A percentile compares a stretch with the other conserved stretches of the same genome.
These are phyloP conservation scores for Hyppa rectilinea DNA, from an alignment of 2,888 invertebrate species.

Conservation along the genomic window DNA sequence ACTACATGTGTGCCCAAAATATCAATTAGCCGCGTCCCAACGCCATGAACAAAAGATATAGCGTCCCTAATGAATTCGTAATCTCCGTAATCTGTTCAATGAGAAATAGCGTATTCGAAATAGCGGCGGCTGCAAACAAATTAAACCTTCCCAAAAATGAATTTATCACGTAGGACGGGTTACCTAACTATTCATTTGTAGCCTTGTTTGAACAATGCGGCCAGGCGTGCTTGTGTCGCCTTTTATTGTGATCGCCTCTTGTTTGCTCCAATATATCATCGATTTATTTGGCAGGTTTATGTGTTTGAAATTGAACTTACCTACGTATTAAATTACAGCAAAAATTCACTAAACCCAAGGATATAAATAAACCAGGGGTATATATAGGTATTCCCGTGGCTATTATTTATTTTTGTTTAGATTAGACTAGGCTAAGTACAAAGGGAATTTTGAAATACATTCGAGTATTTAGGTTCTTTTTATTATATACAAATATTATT, in stretches of 20 bases:
- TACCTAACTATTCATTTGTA: conserved; percentile 81
- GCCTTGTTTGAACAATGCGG: conserved; percentile 67
- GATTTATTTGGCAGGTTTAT: conserved; percentile 58
- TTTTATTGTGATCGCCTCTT: conserved; percentile 63
- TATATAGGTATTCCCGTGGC: not conserved
- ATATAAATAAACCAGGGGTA: not conserved
- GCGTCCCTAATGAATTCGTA: conserved; percentile 89
- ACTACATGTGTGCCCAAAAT: conserved; percentile 85
- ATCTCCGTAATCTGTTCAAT: conserved; percentile 90
- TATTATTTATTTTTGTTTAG: not conserved
- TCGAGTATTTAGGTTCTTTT: not conserved
- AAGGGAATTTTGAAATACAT: not conserved
- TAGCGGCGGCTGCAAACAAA: conserved; percentile 86
- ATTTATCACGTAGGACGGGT: conserved; percentile 85
- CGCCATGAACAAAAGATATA: conserved; percentile 84
- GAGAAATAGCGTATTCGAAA: conserved; percentile 88
- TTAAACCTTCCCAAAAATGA: conserved; percentile 90
- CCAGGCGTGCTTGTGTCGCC: conserved; percentile 53
- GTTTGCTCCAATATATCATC: conserved; percentile 58
- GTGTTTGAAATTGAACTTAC: conserved; percentile 30
- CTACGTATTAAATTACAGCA: not conserved
- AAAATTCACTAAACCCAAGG: not conserved
- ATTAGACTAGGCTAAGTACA: not conserved
- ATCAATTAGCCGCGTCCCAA: conserved; percentile 85
- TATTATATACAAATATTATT: not conserved